Evolutionary conservation across 2,888 invertebrate genomes (phyloP).

Genomic region (Horisme vitalbata): DNA sequence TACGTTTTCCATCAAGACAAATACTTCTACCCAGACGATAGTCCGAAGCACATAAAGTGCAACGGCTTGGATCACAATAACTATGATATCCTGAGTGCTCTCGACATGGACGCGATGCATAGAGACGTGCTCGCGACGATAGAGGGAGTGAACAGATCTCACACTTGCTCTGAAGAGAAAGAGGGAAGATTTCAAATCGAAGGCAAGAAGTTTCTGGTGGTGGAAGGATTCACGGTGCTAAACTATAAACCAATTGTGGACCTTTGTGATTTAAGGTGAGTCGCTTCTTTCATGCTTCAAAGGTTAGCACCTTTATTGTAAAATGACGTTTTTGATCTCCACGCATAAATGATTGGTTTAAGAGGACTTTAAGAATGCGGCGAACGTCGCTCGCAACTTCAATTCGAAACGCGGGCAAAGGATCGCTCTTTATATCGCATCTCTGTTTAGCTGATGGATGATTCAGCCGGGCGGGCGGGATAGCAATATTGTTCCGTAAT

Average conservation of each 20-base stretch:
- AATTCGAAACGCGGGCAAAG: too few species aligned
- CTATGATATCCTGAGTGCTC: constrained; percentile 87
- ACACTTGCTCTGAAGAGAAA: constrained; percentile 21
- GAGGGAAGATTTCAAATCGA: constrained; percentile 28
- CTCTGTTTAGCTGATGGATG: too few species aligned
- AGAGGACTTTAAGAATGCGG: too few species aligned
- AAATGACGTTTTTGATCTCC: too few species aligned
- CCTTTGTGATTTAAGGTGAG: constrained; percentile 85
- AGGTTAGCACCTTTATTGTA: too few species aligned
- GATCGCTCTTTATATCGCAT: too few species aligned
- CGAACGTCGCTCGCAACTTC: too few species aligned
- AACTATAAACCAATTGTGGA: constrained; percentile 86
- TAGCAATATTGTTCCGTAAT: too few species aligned
- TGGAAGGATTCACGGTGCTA: constrained; percentile 91
- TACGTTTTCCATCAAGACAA: constrained; percentile 88
- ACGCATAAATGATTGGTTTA: too few species aligned
- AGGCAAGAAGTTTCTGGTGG: constrained; percentile 82
- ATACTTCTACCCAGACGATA: constrained; percentile 87
- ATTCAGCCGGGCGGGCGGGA: too few species aligned
- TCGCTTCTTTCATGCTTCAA: not conserved
- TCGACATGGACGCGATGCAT: constrained; percentile 89
- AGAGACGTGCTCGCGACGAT: constrained; percentile 79
- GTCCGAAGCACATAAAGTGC: constrained; percentile 85
- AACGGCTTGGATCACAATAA: constrained; percentile 87
- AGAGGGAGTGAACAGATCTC: constrained; percentile 38